These are phyloP conservation scores for Ectobius pallidus DNA, from an alignment of 2,888 invertebrate genomes.

Conservation along the genomic window DNA sequence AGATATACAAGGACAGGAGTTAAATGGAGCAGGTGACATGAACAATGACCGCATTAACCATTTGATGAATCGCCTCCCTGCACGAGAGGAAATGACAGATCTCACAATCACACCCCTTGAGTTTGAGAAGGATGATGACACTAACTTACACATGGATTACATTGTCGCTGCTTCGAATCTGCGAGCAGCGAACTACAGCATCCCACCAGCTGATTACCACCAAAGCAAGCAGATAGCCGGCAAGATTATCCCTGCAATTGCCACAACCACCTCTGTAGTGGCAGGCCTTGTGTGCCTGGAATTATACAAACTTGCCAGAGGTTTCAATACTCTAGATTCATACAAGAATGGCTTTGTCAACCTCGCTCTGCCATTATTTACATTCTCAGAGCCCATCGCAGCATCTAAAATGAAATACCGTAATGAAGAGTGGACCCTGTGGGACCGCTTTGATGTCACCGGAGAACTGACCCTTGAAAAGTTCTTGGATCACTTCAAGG, in stretches of 20 bases:
- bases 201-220: slow-evolving; percentile 96
- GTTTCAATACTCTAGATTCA: no score
- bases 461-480: no score
- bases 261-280: slow-evolving; percentile 99
- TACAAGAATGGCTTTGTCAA: no score
- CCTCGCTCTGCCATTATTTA: no score
- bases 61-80: slow-evolving; percentile 68
- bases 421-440: no score
- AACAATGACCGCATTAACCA: slow-evolving; percentile 74
- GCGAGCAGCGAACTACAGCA: no score
- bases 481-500: no score
- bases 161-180: slow-evolving; percentile 97
- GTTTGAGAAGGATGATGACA: no score
- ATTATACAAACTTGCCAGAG: slow-evolving; percentile 83
- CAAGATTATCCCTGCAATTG: slow-evolving; percentile 99
- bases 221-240: slow-evolving; percentile 92
- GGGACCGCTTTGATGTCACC: no score
- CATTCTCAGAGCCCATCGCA: slow-evolving; percentile 68
- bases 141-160: slow-evolving; percentile 99
- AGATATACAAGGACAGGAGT: slow-evolving; percentile 84
- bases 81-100: slow-evolving; percentile 60
- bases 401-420: no score
- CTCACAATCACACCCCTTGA: slow-evolving; percentile 83
- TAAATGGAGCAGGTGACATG: slow-evolving; percentile 62
- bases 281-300: slow-evolving; percentile 93